Evolutionary conservation across 2,888 invertebrate genomes (phyloP).

Genomic region (Nemapogon koenigi): DNA sequence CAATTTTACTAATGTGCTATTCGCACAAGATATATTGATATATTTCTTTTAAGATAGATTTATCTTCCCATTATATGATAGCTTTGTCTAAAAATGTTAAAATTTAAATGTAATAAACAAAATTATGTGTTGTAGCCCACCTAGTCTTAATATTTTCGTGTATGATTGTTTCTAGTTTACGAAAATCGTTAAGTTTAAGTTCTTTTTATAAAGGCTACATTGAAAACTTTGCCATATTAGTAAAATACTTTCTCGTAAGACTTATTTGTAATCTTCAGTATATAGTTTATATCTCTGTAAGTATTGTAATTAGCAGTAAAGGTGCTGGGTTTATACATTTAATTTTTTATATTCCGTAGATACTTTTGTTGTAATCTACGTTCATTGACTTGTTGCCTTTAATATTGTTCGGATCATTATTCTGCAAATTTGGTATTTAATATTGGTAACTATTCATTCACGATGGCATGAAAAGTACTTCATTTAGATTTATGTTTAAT

Average conservation of each 20-base stretch:
- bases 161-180: constrained; percentile 4
- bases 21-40: too few relatives aligned
- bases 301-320: constrained; percentile 56
- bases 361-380: constrained; percentile 49
- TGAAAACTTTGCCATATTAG: constrained; percentile 67
- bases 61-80: constrained; percentile 10
- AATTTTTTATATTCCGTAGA: constrained; percentile 52
- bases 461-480: too few relatives aligned
- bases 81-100: constrained; percentile 43
- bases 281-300: constrained; percentile 38
- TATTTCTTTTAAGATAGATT: constrained; percentile 12
- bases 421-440: constrained; percentile 24
- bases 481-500: too few relatives aligned
- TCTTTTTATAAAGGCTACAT: constrained; percentile 47
- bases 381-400: constrained; percentile 28
- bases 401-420: constrained; percentile 55
- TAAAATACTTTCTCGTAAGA: constrained; percentile 57
- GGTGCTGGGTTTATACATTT: constrained; percentile 61
- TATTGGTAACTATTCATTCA: too few relatives aligned
- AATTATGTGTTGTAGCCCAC: constrained; percentile 49
- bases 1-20: too few relatives aligned
- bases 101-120: too few relatives aligned
- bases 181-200: not conserved
- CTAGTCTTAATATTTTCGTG: constrained; percentile 36
- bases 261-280: constrained; percentile 45